Evolutionary conservation across 2,888 invertebrate species (phyloP).

Genomic region (Autographa pulchrina): DNA sequence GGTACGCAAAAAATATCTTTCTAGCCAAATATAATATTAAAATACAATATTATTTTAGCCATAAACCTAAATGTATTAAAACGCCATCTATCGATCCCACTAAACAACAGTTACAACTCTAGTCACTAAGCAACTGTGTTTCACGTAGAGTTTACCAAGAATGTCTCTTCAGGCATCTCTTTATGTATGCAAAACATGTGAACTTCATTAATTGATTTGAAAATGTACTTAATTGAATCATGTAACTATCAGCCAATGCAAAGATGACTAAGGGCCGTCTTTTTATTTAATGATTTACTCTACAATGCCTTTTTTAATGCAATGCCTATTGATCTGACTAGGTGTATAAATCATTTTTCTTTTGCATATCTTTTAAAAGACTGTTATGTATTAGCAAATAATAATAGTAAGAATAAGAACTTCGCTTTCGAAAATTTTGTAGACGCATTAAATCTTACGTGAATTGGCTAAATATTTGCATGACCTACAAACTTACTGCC

Average conservation of each 20-base stretch:
- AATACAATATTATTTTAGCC: too few species aligned
- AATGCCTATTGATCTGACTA: too few species aligned
- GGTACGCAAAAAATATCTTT: not conserved
- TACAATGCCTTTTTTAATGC: too few species aligned
- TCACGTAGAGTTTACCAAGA: constrained; percentile 13
- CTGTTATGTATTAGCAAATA: too few species aligned
- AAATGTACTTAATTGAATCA: not conserved
- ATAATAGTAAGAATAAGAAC: too few species aligned
- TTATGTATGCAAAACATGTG: not conserved
- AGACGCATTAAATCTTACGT: not conserved
- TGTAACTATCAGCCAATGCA: too few species aligned
- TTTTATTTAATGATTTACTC: too few species aligned
- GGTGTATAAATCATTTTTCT: too few species aligned
- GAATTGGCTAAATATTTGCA: not conserved
- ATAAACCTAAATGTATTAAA: too few species aligned
- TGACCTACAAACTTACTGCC: not conserved
- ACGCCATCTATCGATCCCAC: constrained; percentile 31
- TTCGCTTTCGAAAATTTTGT: too few species aligned
- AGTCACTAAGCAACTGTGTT: constrained; percentile 13
- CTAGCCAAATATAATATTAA: too few species aligned
- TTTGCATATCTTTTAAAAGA: too few species aligned
- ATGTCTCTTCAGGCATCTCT: constrained; percentile 1
- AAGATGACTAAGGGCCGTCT: not conserved
- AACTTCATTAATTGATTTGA: not conserved
- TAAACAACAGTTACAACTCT: constrained; percentile 11